A percentile compares a stretch with the other conserved stretches of the same genome.
Evolutionary conservation across 2,113 vertebrate genomes (phyloP).

Genomic region (Rhabdornis inornatus): DNA sequence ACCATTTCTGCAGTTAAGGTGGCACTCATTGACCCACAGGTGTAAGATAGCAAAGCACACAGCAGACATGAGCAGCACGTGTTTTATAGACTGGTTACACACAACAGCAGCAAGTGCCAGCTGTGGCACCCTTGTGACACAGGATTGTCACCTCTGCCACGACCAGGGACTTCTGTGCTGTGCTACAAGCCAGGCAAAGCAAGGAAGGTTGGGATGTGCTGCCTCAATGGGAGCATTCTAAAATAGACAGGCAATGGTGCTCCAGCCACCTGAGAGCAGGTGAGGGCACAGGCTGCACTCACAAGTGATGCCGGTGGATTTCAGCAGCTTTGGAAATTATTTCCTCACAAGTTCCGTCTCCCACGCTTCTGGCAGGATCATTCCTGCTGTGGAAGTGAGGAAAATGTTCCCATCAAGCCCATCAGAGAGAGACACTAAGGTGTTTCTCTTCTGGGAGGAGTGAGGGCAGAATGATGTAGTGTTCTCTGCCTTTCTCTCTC

Average conservation of each 20-base stretch:
- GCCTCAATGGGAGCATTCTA: accelerated
- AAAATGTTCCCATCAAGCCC: not conserved
- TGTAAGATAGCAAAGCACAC: not conserved
- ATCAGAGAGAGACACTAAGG: not conserved
- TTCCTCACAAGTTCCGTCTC: not conserved
- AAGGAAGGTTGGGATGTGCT: not conserved
- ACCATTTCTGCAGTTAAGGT: not conserved
- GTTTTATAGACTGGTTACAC: not conserved
- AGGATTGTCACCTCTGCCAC: not conserved
- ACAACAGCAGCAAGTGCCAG: not conserved
- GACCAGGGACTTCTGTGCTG: not conserved
- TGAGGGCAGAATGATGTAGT: not conserved
- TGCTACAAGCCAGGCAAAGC: not conserved
- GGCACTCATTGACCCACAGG: not conserved
- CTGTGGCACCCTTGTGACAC: not conserved
- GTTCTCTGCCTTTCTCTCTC: not conserved
- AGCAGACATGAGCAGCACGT: accelerated
- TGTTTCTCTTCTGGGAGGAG: not conserved
- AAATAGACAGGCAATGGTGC: not conserved
- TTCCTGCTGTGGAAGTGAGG: not conserved
- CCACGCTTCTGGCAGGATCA: not conserved
- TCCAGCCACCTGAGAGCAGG: not conserved
- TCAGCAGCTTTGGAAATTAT: not conserved
- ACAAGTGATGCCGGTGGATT: not conserved
- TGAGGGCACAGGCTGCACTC: not conserved